phyloP scores from a whole-genome alignment of 2,797 vertebrate genomes.

The Lateolabrax maculatus region DNA sequence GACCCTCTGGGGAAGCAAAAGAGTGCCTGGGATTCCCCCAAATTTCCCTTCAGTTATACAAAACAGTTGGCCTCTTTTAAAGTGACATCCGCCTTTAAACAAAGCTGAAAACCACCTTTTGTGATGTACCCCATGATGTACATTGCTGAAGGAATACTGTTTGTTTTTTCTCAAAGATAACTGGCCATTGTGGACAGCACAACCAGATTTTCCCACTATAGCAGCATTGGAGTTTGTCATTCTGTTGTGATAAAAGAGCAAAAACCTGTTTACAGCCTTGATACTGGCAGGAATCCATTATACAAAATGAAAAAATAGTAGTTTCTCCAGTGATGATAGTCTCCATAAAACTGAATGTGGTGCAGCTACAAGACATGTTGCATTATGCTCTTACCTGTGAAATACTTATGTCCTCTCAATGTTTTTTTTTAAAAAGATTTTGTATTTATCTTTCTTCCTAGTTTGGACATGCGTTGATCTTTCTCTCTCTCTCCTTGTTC shows the following conservation, averaged over 20 bases:
- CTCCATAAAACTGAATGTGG: not conserved
- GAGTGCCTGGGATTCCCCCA: conserved; percentile 67
- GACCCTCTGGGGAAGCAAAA: conserved; percentile 48
- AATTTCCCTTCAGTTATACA: conserved; percentile 45
- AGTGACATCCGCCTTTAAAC: not conserved
- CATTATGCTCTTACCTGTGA: not conserved
- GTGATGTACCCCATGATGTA: not conserved
- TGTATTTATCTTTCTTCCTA: not conserved
- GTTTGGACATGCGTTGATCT: not conserved
- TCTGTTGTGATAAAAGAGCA: not conserved
- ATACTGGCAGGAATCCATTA: not conserved
- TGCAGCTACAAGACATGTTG: not conserved
- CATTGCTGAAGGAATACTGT: not conserved
- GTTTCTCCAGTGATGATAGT: not conserved
- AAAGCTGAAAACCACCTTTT: not conserved
- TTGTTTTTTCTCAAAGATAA: not conserved
- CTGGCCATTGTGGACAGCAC: not conserved
- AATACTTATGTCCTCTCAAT: not conserved
- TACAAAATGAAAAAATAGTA: not conserved
- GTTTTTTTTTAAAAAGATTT: not conserved
- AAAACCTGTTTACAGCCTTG: not conserved
- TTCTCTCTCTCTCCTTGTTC: conserved; percentile 11
- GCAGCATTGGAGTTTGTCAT: not conserved
- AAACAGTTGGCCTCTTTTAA: conserved; percentile 15
- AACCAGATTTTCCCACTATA: not conserved